Percentiles rank a stretch among this genome's conserved stretches.
Conservation (phyloP, 2,113 vertebrate species). For the Sorex fumeus region DNA sequence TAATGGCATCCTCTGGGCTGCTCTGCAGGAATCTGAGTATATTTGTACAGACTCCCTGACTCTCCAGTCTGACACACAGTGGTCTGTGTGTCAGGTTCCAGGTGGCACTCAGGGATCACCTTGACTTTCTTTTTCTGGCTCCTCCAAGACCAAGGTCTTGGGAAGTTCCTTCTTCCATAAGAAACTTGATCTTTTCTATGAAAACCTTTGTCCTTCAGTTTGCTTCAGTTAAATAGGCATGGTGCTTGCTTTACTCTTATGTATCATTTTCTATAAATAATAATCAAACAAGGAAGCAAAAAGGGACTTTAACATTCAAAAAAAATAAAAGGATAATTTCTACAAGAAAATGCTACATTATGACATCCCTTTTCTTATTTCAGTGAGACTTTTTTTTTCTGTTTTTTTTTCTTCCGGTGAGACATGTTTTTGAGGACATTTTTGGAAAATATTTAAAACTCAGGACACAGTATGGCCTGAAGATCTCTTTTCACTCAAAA, state of each 20-base stretch:
- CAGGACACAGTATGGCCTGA: slow-evolving; percentile 55
- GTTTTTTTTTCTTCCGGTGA: not conserved
- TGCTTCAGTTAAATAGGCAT: not conserved
- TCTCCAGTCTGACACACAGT: too few relatives aligned
- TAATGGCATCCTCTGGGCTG: not conserved
- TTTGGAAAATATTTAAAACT: slow-evolving; percentile 58
- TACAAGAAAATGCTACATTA: slow-evolving; percentile 51
- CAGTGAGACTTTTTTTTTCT: not conserved
- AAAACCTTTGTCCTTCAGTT: not conserved
- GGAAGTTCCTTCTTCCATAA: not conserved
- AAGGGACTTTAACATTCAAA: slow-evolving; percentile 31
- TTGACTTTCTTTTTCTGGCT: not conserved
- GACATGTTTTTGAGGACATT: slow-evolving; percentile 37
- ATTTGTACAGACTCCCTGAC: not conserved
- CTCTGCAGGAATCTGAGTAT: not conserved
- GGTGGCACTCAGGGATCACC: not conserved
- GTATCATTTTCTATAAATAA: slow-evolving; percentile 26
- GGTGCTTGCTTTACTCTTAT: not conserved
- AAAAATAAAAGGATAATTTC: slow-evolving; percentile 63
- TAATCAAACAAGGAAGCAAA: slow-evolving; percentile 41
- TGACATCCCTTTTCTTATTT: slow-evolving; percentile 42
- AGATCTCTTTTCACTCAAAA: slow-evolving; percentile 68
- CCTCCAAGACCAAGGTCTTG: not conserved
- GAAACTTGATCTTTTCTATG: not conserved
- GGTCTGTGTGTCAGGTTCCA: not conserved